Base-by-base conservation (phyloP, 2,113 vertebrate genomes). In the Microcebus jonahi region DNA sequence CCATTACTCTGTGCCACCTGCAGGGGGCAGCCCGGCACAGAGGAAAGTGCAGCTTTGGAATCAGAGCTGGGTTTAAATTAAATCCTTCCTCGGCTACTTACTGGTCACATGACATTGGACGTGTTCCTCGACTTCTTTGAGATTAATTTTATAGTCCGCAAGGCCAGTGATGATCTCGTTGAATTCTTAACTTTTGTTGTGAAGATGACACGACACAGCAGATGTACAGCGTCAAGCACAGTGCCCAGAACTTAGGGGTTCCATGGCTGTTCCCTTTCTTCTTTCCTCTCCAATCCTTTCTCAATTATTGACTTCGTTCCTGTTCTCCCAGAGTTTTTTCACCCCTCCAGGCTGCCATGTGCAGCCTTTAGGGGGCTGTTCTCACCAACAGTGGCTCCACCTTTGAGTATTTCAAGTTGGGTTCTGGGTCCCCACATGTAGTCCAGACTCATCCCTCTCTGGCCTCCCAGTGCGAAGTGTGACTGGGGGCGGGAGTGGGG, bases 91-190 rank as follows among this genome's bases (percentile, higher is more conserved):
- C 71, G 34, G 75, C 59, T 20, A 23, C 73, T 70, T 76, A 14
- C 20, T 31, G 65, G 39, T 45, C 57, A 1, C 11, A 0, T 18
- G 55, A 57, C 39, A 48, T 70, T 83, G 84, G 29, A 27, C 5
- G 4, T 13, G 36, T 18, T 53, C 88, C 48, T 75, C 15, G 21
- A 4, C 50, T 91, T 57, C 67, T 75, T 34, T 5, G 50, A 77
- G 80, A 50, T 15, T 34, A 53, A 42, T 42, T 57, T 88, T 31
- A 10, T 10, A 6, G 82, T 27, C 36, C 55, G 6, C 34, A 65
- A 70, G 79, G 42, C 65, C 13, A 27, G 67, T 0, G 1, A 61
- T 17, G 63, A 39, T 15, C 25, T 3, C 31, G 29, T 2, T 0
- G 50, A 39, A 4, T 27, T 77, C 50, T 63, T n/a, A 39, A 17